Conservation (phyloP, 2,888 invertebrate species). For the Leptopterna dolabrata region DNA sequence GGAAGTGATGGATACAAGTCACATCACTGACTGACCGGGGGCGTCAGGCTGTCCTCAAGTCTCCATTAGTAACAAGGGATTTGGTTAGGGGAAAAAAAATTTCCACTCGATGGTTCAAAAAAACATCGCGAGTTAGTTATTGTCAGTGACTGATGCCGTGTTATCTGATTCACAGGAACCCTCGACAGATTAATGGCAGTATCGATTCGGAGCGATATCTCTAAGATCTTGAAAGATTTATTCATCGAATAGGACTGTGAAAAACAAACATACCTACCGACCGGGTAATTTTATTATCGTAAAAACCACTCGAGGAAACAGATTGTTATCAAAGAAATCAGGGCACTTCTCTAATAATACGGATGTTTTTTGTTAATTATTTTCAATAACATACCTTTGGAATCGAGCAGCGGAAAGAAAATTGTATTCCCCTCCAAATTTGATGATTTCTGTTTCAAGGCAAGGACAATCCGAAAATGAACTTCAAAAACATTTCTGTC, state of each 20-base stretch:
- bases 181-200: background rate
- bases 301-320: background rate
- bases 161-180: background rate
- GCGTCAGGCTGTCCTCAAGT: background rate
- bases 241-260: background rate
- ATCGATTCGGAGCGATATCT: background rate
- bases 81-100: background rate
- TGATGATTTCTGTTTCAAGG: too few species aligned
- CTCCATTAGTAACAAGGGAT: background rate
- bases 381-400: too few species aligned
- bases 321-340: background rate
- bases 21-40: background rate
- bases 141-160: slow-evolving; percentile 18
- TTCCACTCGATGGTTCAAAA: background rate
- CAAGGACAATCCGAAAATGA: too few species aligned
- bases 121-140: background rate
- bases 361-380: background rate
- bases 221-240: background rate
- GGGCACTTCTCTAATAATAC: background rate
- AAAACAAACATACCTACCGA: background rate
- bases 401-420: too few species aligned
- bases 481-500: too few species aligned
- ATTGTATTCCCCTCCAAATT: too few species aligned
- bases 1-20: background rate
- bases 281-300: background rate